Base-by-base conservation (phyloP, 2,888 invertebrate species). In the Xestia c-nigrum region DNA sequence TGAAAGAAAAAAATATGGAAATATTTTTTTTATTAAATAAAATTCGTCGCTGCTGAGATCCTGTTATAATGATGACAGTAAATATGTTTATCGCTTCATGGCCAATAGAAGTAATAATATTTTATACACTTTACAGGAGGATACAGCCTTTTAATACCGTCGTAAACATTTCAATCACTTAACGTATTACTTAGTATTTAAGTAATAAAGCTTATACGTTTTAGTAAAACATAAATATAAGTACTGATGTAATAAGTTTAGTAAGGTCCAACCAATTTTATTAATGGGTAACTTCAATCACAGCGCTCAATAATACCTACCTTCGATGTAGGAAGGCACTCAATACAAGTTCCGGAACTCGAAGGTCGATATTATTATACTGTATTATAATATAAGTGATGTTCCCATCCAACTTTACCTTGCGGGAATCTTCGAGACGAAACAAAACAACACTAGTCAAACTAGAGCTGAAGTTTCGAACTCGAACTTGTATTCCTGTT, bases 211-310 rank as follows among this genome's bases (percentile, higher is more conserved):
- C 81, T 59, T 66, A 74, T 16, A 70, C 46, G 77, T 80, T 73
- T 75, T 65, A 80, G 72, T 71, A 47, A 59, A 73, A 21, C 14
- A 47, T 81, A 59, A 66, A 57, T 68, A 67, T 65, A 75, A 63
- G 63, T 81, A 63, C 24, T 64, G 50, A 69, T 74, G 70, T 74
- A 75, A 84, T 87, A 76, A 81, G 73, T 78, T 77, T 68, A 63
- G 72, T 78, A 66, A 63, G 72, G 43, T 71, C 70, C 77, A 78
- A 66, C 80, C 76, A 76, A 86, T 84, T 87, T 87, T 79, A 87
- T 88, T 86, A 88, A 88, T 89, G 80, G 84, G 57, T 76, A 63
- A 80, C 59, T 75, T 84, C 61, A 76, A 84, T 82, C 64, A 69
- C 75, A 69, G 55, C 61, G 59, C 73, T 75, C 46, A 69, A 75